phyloP scores from a whole-genome alignment of 2,797 vertebrate species.

The Argya squamiceps region DNA sequence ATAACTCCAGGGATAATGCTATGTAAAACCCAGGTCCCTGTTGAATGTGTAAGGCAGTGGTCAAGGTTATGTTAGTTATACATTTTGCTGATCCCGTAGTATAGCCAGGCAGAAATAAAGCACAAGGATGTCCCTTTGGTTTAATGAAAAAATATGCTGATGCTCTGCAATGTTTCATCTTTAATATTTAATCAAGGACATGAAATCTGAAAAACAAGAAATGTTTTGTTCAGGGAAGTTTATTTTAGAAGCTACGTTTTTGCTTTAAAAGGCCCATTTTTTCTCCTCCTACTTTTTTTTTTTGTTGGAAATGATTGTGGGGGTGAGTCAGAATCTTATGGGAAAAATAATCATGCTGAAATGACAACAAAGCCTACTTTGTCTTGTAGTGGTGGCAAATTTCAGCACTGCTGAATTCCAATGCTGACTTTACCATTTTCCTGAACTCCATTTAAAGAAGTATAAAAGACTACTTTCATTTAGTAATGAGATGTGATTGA shows the following conservation, averaged over 20 bases:
- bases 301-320: background rate
- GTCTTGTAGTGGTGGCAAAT: background rate
- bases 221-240: background rate
- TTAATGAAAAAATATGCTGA: constrained; percentile 44
- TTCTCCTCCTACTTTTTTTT: background rate
- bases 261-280: background rate
- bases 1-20: background rate
- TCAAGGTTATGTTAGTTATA: background rate
- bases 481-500: constrained; percentile 14
- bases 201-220: background rate
- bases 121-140: background rate
- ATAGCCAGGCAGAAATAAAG: constrained; percentile 4
- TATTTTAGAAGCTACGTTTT: background rate
- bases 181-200: constrained; percentile 33
- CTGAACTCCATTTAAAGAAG: background rate
- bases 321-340: background rate
- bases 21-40: background rate
- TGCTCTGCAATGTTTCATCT: background rate
- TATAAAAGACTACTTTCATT: background rate
- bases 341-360: background rate
- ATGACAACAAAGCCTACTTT: background rate
- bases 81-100: background rate
- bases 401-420: background rate
- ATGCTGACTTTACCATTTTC: background rate
- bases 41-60: background rate